Evolutionary conservation across 1,140 invertebrate species (phyloP).

Genomic region (Brachionus koreanus): DNA sequence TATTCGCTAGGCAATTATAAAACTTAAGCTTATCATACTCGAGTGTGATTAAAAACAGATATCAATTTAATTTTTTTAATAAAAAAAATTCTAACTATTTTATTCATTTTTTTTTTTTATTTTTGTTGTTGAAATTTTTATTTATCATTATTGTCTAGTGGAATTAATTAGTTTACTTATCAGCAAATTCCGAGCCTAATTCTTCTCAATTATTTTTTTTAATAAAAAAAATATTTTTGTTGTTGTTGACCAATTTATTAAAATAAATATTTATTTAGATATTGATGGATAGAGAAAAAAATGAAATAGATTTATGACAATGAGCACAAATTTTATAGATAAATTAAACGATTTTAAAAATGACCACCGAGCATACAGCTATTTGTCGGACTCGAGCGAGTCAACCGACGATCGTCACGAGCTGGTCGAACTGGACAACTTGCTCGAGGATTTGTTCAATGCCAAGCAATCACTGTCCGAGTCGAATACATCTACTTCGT

Average conservation of each 20-base stretch:
- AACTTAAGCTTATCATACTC: not conserved
- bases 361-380: not conserved
- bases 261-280: not conserved
- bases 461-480: not conserved
- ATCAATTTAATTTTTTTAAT: not conserved
- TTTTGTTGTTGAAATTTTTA: not conserved
- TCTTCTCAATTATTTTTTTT: too few species aligned
- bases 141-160: not conserved
- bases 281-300: not conserved
- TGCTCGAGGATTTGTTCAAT: constrained; percentile 13
- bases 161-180: not conserved
- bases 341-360: not conserved
- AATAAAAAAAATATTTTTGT: too few species aligned
- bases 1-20: not conserved
- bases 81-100: not conserved
- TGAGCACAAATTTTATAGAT: not conserved
- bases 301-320: not conserved
- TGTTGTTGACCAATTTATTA: not conserved
- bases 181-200: not conserved
- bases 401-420: not conserved
- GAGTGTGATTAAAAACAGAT: not conserved
- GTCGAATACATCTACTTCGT: constrained; percentile 1
- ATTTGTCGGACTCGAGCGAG: not conserved
- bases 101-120: not conserved
- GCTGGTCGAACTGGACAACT: not conserved